phyloP scores from a whole-genome alignment of 2,888 invertebrate genomes.

The Ctena decussata region DNA sequence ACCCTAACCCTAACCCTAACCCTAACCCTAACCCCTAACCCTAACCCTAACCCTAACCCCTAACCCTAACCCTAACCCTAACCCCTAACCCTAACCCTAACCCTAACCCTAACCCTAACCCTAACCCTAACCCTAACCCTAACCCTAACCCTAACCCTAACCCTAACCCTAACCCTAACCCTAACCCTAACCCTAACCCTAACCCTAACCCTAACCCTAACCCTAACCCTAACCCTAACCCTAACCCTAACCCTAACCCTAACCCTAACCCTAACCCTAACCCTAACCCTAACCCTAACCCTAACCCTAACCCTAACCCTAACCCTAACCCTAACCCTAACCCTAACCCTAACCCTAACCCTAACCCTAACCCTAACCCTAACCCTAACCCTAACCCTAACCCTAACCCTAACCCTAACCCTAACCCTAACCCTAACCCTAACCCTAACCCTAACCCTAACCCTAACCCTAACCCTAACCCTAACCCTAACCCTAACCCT shows the following conservation, averaged over 20 bases:
- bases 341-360: conserved; percentile 74
- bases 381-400: conserved; percentile 33
- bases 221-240: conserved; percentile 43
- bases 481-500: conserved; percentile 22
- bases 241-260: conserved; percentile 52
- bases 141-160: conserved; percentile 70
- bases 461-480: conserved; percentile 27
- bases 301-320: conserved; percentile 68
- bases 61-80: too few species aligned
- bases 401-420: conserved; percentile 31
- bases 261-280: conserved; percentile 57
- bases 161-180: conserved; percentile 57
- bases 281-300: conserved; percentile 64
- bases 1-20: conserved; percentile 51
- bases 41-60: too few species aligned
- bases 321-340: conserved; percentile 65
- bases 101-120: conserved; percentile 62
- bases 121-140: conserved; percentile 67
- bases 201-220: conserved; percentile 23
- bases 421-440: conserved; percentile 50
- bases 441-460: conserved; percentile 51
- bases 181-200: conserved; percentile 39
- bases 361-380: conserved; percentile 61
- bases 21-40: too few species aligned
- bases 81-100: too few species aligned